These are phyloP conservation scores for Syrphus vitripennis DNA, from an alignment of 2,888 invertebrate species.

Conservation along the genomic window DNA sequence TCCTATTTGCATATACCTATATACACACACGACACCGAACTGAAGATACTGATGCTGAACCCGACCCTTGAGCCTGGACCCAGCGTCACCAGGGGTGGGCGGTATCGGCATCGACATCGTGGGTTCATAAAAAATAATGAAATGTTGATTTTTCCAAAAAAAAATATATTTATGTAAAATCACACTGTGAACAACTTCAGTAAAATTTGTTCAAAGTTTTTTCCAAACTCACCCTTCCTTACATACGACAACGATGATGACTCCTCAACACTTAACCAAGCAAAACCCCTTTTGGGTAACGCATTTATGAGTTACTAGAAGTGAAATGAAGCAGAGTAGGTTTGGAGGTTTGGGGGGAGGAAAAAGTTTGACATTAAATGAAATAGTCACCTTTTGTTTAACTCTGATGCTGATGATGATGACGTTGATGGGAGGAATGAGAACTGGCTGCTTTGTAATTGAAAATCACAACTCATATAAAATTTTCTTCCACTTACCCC, in stretches of 20 bases:
- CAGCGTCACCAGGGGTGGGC: background rate
- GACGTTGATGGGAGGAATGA: background rate
- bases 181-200: slow-evolving; percentile 39
- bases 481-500: slow-evolving; percentile 46
- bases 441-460: slow-evolving; percentile 64
- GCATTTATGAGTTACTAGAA: slow-evolving; percentile 67
- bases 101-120: too few relatives aligned
- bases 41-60: background rate
- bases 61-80: background rate
- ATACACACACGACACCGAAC: background rate
- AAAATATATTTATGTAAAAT: slow-evolving; percentile 26
- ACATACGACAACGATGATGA: background rate
- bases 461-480: slow-evolving; percentile 68
- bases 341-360: background rate
- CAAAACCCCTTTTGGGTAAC: slow-evolving; percentile 50
- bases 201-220: slow-evolving; percentile 36
- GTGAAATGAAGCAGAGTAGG: background rate
- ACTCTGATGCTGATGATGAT: slow-evolving; percentile 42
- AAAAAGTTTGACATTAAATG: slow-evolving; percentile 71
- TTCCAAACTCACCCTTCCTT: background rate
- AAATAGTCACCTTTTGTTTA: slow-evolving; percentile 71
- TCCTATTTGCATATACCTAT: slow-evolving; percentile 58
- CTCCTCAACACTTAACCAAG: background rate
- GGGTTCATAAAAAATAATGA: slow-evolving; percentile 69
- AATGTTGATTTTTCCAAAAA: slow-evolving; percentile 69